Base-by-base conservation (phyloP, 2,888 invertebrate species). In the Meteorus cinctellus region DNA sequence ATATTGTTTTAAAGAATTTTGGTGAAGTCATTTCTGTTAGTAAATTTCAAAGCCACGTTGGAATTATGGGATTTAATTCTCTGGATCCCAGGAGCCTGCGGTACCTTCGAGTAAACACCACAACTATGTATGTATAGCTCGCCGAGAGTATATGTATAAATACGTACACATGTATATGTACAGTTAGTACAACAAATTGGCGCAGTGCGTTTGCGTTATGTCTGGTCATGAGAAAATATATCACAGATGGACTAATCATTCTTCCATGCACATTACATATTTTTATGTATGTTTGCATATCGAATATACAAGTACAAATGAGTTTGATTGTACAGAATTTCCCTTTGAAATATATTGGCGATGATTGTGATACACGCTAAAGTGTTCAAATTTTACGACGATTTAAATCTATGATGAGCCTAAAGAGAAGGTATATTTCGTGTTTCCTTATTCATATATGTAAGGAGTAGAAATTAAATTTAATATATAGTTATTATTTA, bases 51-150 rank as follows among this genome's bases (percentile, higher is more conserved):
- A 71, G 60, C 60, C 62, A 62, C 71, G 29, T 31, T 19, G 31
- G 65, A 72, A 72, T 72, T 65, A 72, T 72, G 65, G 48, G 63
- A 65, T 72, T 72, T 72, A 72, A 72, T 72, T 72, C 72, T 24
- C 48, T 48, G 62, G 34, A 34, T 31, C 34, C 34, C 41, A 36
- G 65, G 71, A 29, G 34, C 19, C 51, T 63, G 63, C 27, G 65
- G 72, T 65, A 72, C 51, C 72, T 72, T 72, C 31, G 34, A 72
- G 65, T 72, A 72, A 72, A 72, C 31, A 51, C 72, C 72, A 34
- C 72, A 72, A 72, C 72, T 63, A 65, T 65, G 41, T 72, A 72
- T 41, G 34, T 29, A 36, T 36, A 34, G n/a, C 10, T 63, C 8
- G 29, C 16, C 19, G 16, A 5, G 12, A 34, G n/a, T 67, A 4